Percentiles rank a stretch among this genome's conserved stretches.
These are phyloP conservation scores for Schizotus pectinicornis DNA, from an alignment of 2,888 invertebrate species.

Conservation along the genomic window DNA sequence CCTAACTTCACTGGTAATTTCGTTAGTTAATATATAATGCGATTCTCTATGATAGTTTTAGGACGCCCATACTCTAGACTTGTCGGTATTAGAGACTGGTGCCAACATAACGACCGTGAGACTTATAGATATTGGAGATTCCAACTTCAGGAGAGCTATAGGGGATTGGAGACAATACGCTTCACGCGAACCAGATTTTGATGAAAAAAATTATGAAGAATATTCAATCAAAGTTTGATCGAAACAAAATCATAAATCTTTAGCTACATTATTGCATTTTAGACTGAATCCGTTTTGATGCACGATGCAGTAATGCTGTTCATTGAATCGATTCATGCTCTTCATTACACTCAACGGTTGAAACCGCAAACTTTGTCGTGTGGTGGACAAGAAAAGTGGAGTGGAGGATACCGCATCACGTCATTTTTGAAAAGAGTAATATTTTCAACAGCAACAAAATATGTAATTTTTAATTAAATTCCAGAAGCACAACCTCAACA, in stretches of 20 bases:
- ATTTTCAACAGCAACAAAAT: not conserved
- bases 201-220: not conserved
- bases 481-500: conserved; percentile 47
- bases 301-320: conserved; percentile 74
- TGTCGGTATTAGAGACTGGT: conserved; percentile 65
- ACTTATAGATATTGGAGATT: conserved; percentile 64
- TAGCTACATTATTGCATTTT: conserved; percentile 34
- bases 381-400: conserved; percentile 58
- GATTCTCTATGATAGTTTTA: conserved; percentile 33
- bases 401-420: conserved; percentile 67
- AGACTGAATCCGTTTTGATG: conserved; percentile 72
- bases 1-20: conserved; percentile 66
- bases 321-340: conserved; percentile 60
- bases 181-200: not conserved
- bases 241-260: not conserved
- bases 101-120: conserved; percentile 76
- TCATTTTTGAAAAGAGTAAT: conserved; percentile 64
- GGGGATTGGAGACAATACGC: conserved; percentile 17
- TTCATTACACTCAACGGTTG: conserved; percentile 38
- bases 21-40: not conserved
- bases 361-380: conserved; percentile 40
- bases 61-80: conserved; percentile 71
- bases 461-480: conserved; percentile 23
- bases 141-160: conserved; percentile 54
- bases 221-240: conserved; percentile 7